A percentile compares a stretch with the other conserved stretches of the same genome.
phyloP scores from a whole-genome alignment of 1,140 invertebrate species.

The Dreissena rostriformis region DNA sequence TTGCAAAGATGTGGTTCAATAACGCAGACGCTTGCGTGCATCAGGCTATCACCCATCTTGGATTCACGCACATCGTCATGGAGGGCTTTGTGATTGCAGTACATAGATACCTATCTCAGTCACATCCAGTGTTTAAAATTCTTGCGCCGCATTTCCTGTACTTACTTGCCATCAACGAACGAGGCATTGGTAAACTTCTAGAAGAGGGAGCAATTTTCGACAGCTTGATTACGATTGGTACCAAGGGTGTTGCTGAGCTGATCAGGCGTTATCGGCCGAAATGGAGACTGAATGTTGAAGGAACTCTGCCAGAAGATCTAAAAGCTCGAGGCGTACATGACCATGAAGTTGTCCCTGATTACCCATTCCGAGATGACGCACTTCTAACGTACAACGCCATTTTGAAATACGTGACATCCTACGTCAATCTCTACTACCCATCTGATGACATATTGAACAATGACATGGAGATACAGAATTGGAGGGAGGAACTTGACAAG shows the following conservation, averaged over 20 bases:
- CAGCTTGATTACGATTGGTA: not conserved
- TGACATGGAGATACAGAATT: conserved; percentile 78
- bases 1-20: conserved; percentile 83
- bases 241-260: not conserved
- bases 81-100: conserved; percentile 79
- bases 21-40: conserved; percentile 81
- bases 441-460: conserved; percentile 26
- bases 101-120: conserved; percentile 80
- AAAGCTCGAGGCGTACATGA: conserved; percentile 1
- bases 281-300: not conserved
- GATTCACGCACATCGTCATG: conserved; percentile 81
- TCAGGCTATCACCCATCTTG: conserved; percentile 80
- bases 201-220: not conserved
- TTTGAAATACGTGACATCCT: conserved; percentile 43
- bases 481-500: conserved; percentile 75
- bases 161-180: conserved; percentile 80
- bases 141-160: conserved; percentile 83
- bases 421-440: conserved; percentile 16
- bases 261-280: not conserved
- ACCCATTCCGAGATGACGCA: conserved; percentile 81
- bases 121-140: conserved; percentile 83
- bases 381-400: conserved; percentile 73
- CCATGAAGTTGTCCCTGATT: conserved; percentile 74
- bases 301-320: conserved; percentile 4
- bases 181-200: not conserved